Evolutionary conservation across 1,140 invertebrate species (phyloP).

Genomic region (Caenorhabditis briggsae): DNA sequence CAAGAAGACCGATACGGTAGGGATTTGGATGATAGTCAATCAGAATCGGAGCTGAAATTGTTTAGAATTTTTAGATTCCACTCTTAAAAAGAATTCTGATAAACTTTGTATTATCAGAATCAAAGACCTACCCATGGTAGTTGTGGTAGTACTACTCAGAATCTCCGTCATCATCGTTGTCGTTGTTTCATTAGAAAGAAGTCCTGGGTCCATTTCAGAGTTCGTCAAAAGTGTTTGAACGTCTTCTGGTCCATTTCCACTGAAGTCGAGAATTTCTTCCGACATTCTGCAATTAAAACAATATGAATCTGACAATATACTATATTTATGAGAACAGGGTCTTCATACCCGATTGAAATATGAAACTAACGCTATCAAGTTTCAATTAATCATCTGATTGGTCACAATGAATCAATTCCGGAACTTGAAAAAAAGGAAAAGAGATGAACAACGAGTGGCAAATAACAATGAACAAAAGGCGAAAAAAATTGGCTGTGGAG

Average conservation of each 20-base stretch:
- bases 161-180: not conserved
- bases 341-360: not conserved
- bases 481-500: not conserved
- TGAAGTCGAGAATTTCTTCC: slow-evolving; percentile 25
- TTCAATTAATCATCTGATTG: slow-evolving; percentile 35
- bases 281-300: slow-evolving; percentile 5
- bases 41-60: slow-evolving; percentile 7
- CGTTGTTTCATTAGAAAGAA: slow-evolving; percentile 26
- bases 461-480: slow-evolving; percentile 42
- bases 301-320: not conserved
- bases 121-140: not conserved
- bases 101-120: not conserved
- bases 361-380: slow-evolving; percentile 9
- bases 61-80: not conserved
- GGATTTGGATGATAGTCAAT: slow-evolving; percentile 26
- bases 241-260: slow-evolving; percentile 8
- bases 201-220: slow-evolving; percentile 26
- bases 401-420: not conserved
- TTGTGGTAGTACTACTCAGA: not conserved
- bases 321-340: not conserved
- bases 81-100: too few relatives aligned
- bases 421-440: not conserved
- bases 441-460: not conserved
- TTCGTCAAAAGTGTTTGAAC: slow-evolving; percentile 31
- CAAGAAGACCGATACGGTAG: slow-evolving; percentile 41